Percentiles rank a stretch among this genome's conserved stretches.
Evolutionary conservation across 2,113 vertebrate genomes (phyloP).

Genomic region (Rutilus rutilus): DNA sequence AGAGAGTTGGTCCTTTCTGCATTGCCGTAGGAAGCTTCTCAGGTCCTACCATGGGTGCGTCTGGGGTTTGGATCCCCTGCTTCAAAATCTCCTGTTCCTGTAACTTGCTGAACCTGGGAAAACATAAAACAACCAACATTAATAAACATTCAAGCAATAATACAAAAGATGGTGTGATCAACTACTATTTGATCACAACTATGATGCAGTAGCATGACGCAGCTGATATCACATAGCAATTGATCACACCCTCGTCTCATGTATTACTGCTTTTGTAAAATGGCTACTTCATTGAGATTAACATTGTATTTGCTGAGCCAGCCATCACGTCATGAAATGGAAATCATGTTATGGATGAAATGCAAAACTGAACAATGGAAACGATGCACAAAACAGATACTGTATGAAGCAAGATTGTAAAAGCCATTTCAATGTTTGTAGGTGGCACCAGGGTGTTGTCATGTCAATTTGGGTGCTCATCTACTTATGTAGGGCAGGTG

Average conservation of each 20-base stretch:
- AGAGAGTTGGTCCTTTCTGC: neutral
- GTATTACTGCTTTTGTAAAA: neutral
- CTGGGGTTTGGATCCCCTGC: neutral
- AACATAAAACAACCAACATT: neutral
- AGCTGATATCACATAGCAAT: too few relatives aligned
- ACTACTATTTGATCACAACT: neutral
- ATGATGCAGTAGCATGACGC: neutral
- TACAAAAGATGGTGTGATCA: conserved; percentile 4
- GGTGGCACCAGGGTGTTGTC: too few relatives aligned
- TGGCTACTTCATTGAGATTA: too few relatives aligned
- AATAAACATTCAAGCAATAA: neutral
- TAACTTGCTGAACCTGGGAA: neutral
- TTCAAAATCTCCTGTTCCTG: neutral
- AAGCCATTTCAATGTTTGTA: too few relatives aligned
- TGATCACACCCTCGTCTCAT: neutral
- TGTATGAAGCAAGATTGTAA: too few relatives aligned
- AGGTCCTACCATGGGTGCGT: neutral
- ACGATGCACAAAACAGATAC: too few relatives aligned
- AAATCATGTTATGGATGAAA: too few relatives aligned
- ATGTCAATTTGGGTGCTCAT: too few relatives aligned
- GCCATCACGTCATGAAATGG: too few relatives aligned
- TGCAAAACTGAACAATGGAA: too few relatives aligned
- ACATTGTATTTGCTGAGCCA: too few relatives aligned
- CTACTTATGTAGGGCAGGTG: too few relatives aligned
- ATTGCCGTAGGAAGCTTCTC: neutral